Evolutionary conservation across 1,140 invertebrate genomes (phyloP).

Genomic region (Rhyacophila brunnea): DNA sequence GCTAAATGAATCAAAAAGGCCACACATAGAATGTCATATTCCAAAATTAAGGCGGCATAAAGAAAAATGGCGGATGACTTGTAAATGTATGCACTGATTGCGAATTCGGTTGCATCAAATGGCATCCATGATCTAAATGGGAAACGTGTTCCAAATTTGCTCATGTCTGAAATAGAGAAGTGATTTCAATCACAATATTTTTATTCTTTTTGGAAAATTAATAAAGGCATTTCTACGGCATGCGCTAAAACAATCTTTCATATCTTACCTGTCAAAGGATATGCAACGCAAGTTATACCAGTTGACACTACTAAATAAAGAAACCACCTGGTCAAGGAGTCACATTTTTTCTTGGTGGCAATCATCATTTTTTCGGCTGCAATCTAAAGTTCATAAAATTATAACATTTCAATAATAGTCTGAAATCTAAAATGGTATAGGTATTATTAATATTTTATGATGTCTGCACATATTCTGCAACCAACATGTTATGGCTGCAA

Average conservation of each 20-base stretch:
- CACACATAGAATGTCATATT: constrained; percentile 1
- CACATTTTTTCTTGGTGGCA: constrained; percentile 1
- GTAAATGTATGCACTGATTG: constrained; percentile 1
- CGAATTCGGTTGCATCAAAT: neutral
- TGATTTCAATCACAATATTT: too few species aligned
- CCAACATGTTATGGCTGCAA: too few species aligned
- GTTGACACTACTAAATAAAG: neutral
- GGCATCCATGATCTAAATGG: constrained; percentile 8
- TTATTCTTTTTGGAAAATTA: too few species aligned
- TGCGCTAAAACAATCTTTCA: too few species aligned
- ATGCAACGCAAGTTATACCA: constrained; percentile 1
- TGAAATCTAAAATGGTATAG: too few species aligned
- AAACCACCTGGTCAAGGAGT: neutral
- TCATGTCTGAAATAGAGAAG: constrained; percentile 3
- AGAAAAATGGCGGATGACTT: constrained; percentile 6
- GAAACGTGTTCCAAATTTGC: neutral
- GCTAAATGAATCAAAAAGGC: constrained; percentile 5
- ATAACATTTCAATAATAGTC: neutral
- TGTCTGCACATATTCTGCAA: too few species aligned
- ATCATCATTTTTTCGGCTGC: neutral
- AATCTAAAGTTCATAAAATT: neutral
- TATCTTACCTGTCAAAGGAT: constrained; percentile 2
- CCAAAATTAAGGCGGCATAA: neutral
- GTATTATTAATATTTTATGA: too few species aligned
- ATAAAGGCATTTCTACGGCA: too few species aligned